Conservation (phyloP, 2,797 vertebrate genomes). For the Austrolebias charrua region DNA sequence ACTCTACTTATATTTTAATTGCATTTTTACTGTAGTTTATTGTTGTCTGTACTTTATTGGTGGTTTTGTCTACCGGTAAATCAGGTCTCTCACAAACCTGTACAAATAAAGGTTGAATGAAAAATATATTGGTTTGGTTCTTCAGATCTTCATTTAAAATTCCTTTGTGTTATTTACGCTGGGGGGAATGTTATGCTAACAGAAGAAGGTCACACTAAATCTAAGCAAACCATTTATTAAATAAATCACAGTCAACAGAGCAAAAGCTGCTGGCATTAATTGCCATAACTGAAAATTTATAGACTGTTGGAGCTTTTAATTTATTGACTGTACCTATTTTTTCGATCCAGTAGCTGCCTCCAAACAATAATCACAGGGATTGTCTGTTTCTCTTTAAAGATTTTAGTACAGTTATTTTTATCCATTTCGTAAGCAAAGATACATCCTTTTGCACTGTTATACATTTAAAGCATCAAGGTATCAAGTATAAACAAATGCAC, state of each 20-base stretch:
- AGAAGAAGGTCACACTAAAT: not conserved
- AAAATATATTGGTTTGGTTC: not conserved
- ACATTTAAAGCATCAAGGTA: no score
- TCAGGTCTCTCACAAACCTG: no score
- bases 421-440: not conserved
- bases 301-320: not conserved
- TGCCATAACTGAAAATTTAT: not conserved
- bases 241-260: not conserved
- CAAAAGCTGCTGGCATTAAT: not conserved
- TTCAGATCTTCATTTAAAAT: no score
- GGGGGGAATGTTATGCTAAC: not conserved
- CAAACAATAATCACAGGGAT: not conserved
- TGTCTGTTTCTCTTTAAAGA: not conserved
- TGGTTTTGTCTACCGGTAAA: no score
- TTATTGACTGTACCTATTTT: not conserved
- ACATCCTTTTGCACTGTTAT: not conserved
- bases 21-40: no score
- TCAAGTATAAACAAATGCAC: not conserved
- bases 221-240: not conserved
- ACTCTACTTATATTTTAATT: no score
- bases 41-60: no score
- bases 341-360: not conserved
- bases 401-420: not conserved
- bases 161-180: not conserved
- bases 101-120: no score